These are phyloP conservation scores for Eupithecia subfuscata DNA, from an alignment of 2,888 invertebrate species.

Conservation along the genomic window DNA sequence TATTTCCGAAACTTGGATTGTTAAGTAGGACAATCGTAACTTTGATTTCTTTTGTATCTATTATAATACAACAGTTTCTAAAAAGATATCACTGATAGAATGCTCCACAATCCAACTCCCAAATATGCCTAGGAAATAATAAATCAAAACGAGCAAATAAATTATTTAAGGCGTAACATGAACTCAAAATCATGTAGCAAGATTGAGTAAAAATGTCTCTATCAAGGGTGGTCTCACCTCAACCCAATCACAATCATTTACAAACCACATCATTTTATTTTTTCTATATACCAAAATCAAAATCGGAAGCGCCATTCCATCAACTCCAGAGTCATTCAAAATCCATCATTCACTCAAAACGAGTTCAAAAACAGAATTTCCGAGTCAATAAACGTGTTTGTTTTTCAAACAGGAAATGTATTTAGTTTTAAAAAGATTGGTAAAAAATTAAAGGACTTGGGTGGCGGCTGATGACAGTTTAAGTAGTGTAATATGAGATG, in stretches of 20 bases:
- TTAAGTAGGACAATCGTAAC: background rate
- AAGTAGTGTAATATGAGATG: slow-evolving; percentile 78
- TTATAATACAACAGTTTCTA: background rate
- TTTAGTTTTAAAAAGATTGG: slow-evolving; percentile 74
- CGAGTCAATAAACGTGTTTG: slow-evolving; percentile 81
- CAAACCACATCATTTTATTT: slow-evolving; percentile 35
- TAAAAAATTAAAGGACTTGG: slow-evolving; percentile 75
- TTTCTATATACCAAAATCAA: slow-evolving; percentile 26
- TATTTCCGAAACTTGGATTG: background rate
- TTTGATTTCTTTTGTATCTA: background rate
- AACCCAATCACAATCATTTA: slow-evolving; percentile 33
- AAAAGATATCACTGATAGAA: background rate
- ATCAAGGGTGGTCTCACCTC: slow-evolving; percentile 44
- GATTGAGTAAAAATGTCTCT: slow-evolving; percentile 13
- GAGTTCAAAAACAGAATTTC: slow-evolving; percentile 72
- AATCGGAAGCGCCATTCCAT: slow-evolving; percentile 68
- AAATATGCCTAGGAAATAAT: background rate
- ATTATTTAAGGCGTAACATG: background rate
- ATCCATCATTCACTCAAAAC: slow-evolving; percentile 80
- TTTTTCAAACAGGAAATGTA: slow-evolving; percentile 83
- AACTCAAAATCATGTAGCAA: background rate
- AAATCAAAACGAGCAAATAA: background rate
- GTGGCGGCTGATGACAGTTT: slow-evolving; percentile 82
- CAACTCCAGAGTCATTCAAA: slow-evolving; percentile 73
- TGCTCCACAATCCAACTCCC: too few species aligned